Base-by-base conservation (phyloP, 2,797 vertebrate species). In the Poecilia wingei region DNA sequence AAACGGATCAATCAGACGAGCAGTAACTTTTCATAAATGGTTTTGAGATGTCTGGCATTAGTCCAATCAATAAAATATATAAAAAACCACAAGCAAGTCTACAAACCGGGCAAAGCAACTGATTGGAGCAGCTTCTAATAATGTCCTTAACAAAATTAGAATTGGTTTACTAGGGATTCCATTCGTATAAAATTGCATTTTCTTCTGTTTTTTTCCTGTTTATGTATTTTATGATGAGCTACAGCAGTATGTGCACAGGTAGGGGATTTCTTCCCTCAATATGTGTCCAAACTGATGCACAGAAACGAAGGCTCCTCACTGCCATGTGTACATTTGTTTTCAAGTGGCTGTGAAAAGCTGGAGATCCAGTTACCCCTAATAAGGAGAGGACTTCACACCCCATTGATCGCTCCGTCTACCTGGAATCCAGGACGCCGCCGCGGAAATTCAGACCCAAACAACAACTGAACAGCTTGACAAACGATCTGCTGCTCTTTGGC, bases 381-480 rank as follows among this genome's bases (percentile, higher is more conserved):
- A 85, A 92, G 88, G 75, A 83, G 68, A 74, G 49, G 47, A 79
- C 88, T 90, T 93, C 88, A 93, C 92, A 90, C 91, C 86, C 89
- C 90, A 89, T 83, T 79, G 89, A 83, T 82, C 83, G 72, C 85
- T 85, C 84, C 77, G 80, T 87, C 76, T 71, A 85, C 86, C 82
- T 87, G 87, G 84, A 89, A 90, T 93, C 77, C 86, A 84, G 88
- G 82, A 57, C 88, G 70, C 76, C 10, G 39, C 25, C 0, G 36
- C 66, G 59, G 43, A 79, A 74, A 82, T 55, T 33, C 64, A 72
- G 72, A 3, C 18, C 22, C 8, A 41, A 73, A 75, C 18, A 14
- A 61, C 45, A 13, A 45, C 68, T 7, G 31, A 43, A 70, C 45
- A 1, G 20, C 69, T 57, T 57, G 82, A 89, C 79, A 88, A 84